These are phyloP conservation scores for Paratilapia polleni DNA, from an alignment of 2,113 vertebrate species.

Conservation along the genomic window DNA sequence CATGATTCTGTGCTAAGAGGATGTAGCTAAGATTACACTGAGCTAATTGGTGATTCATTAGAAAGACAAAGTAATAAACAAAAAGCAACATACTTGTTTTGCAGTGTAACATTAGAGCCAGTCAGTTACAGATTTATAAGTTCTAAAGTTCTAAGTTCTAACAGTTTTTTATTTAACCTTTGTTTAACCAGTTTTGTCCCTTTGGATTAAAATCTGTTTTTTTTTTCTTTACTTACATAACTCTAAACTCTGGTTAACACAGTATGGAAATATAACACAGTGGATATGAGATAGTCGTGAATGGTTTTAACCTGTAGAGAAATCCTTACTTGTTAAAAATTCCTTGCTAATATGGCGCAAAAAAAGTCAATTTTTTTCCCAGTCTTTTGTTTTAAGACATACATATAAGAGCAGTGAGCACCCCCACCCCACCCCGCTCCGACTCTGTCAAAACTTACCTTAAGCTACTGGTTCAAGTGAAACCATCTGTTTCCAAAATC, in stretches of 20 bases:
- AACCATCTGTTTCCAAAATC: constrained; percentile 50
- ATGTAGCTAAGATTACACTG: too few species aligned
- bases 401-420: neutral
- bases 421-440: neutral
- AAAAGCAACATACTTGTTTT: too few species aligned
- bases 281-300: neutral
- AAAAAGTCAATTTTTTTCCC: neutral
- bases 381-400: neutral
- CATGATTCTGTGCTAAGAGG: too few species aligned
- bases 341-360: too few species aligned
- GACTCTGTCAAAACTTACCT: constrained; percentile 13
- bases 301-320: neutral
- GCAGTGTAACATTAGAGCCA: too few species aligned
- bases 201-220: neutral
- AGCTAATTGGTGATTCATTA: too few species aligned
- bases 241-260: neutral
- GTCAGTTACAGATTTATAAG: neutral
- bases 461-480: constrained; percentile 39
- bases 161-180: too few species aligned
- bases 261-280: neutral
- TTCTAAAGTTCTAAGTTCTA: too few species aligned
- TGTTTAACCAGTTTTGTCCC: too few species aligned
- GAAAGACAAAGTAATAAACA: too few species aligned
- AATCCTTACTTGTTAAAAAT: too few species aligned
- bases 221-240: neutral